Evolutionary conservation across 1,140 invertebrate species (phyloP).

Genomic region (Leptopilina clavipes): DNA sequence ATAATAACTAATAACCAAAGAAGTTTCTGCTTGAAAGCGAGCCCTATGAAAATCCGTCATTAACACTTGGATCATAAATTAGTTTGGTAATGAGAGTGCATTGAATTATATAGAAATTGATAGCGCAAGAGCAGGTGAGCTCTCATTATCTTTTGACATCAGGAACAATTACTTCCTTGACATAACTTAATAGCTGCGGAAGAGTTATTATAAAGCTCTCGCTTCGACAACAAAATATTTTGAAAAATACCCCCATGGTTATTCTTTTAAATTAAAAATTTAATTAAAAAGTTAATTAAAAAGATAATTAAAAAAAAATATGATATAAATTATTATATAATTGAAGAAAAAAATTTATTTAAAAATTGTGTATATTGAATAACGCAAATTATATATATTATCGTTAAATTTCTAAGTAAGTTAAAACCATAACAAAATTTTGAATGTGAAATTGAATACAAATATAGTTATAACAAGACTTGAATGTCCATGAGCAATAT

Average conservation of each 20-base stretch:
- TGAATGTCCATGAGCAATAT: slow-evolving; percentile 8
- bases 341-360: too few species aligned
- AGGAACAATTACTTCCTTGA: slow-evolving; percentile 19
- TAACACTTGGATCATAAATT: slow-evolving; percentile 31
- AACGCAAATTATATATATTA: neutral
- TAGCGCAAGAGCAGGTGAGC: slow-evolving; percentile 23
- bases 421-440: too few species aligned
- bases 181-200: slow-evolving; percentile 2
- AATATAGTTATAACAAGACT: slow-evolving; percentile 1
- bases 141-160: slow-evolving; percentile 31
- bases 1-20: slow-evolving; percentile 4
- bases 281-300: neutral
- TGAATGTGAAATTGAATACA: neutral
- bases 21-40: neutral
- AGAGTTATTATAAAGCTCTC: slow-evolving; percentile 17
- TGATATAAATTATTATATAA: too few species aligned
- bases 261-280: neutral
- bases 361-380: too few species aligned
- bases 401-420: too few species aligned
- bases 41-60: neutral
- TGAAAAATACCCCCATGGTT: neutral
- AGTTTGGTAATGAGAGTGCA: slow-evolving; percentile 16
- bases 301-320: too few species aligned
- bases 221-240: neutral
- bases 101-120: slow-evolving; percentile 32